Evolutionary conservation across 2,797 vertebrate species (phyloP), one percentile per base, ranked within the genome.

Genomic region (Muraenolepis orangiensis): DNA sequence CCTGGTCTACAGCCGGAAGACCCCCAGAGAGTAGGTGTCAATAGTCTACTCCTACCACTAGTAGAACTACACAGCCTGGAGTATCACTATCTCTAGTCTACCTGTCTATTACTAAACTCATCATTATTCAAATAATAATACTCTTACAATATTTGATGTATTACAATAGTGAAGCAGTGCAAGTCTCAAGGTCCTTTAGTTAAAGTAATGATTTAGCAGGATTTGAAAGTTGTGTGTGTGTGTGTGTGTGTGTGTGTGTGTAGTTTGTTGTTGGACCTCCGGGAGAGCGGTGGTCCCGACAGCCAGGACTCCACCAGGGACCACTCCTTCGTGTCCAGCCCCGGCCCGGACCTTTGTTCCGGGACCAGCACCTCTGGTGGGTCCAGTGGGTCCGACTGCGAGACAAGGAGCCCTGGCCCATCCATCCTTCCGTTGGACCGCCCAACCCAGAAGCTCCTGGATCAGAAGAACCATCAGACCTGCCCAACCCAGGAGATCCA

Each of bases 1-100:
- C 6, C 75, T 85, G 0, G 73, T 87, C 38, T 85, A 87, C 0
- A 80, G 85, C 0, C 93, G 92, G 86, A 90, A 66, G 64, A 90
- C 88, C 0, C 85, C 91, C 77, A 94, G 92, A 81, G 93, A 94
- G 97, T 99, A 81, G 94, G 96, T 95, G 0, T 23, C n/a, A 20
- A n/a, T 57, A 23, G 51, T n/a, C 10, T 42, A 14, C 16, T 42
- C 14, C 40, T 42, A 42, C 2, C 40, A 42, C 40, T 42, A 42
- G 40, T 42, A 42, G 40, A 1, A 13, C 40, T 42, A 1, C 13
- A 42, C 16, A 42, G 13, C 8, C 51, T n/a, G n/a, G n/a, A n/a
- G n/a, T n/a, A 57, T 57, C 3, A 57, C 51, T 10, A 23, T 2
- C 51, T n/a, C 20, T 57, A 57, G 51, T 0, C 51, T 23, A 46